Percentiles rank a stretch among this genome's conserved stretches.
phyloP scores from a whole-genome alignment of 2,797 vertebrate genomes.

The Chaetophractus vellerosus region DNA sequence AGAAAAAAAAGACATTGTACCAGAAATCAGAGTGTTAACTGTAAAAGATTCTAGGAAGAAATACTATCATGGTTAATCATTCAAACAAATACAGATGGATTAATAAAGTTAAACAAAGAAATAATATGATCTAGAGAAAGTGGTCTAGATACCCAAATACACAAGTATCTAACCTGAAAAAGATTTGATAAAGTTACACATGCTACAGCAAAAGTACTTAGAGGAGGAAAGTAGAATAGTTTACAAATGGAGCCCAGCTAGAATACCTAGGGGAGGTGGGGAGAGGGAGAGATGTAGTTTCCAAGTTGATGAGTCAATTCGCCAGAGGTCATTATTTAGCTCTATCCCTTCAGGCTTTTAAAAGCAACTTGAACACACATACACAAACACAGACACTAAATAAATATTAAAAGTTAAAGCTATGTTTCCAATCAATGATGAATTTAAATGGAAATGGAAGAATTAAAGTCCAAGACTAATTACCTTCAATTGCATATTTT shows the following conservation, averaged over 20 bases:
- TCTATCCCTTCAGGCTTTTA: conserved; percentile 19
- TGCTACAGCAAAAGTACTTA: background rate
- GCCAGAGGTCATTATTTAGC: background rate
- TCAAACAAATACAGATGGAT: conserved; percentile 6
- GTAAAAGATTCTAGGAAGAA: conserved; percentile 17
- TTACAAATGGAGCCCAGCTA: background rate
- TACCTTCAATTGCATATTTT: conserved; percentile 51
- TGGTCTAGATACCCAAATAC: background rate
- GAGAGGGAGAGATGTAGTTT: background rate
- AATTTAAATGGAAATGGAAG: conserved; percentile 51
- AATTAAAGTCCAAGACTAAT: conserved; percentile 21
- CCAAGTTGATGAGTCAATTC: background rate
- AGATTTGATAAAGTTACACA: background rate
- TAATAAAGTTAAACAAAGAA: conserved; percentile 48
- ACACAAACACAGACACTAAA: background rate
- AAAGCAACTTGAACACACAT: conserved; percentile 12
- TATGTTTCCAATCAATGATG: background rate
- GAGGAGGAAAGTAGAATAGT: background rate
- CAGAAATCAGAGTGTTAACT: conserved; percentile 22
- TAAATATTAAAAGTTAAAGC: conserved; percentile 48
- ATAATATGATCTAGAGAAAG: conserved; percentile 45
- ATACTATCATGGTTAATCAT: conserved; percentile 29
- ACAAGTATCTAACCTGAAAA: background rate
- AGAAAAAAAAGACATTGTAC: background rate
- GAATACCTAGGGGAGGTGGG: background rate